A percentile compares a stretch with the other conserved stretches of the same genome.
Conservation (phyloP, 2,113 vertebrate species). For the Gadus macrocephalus region DNA sequence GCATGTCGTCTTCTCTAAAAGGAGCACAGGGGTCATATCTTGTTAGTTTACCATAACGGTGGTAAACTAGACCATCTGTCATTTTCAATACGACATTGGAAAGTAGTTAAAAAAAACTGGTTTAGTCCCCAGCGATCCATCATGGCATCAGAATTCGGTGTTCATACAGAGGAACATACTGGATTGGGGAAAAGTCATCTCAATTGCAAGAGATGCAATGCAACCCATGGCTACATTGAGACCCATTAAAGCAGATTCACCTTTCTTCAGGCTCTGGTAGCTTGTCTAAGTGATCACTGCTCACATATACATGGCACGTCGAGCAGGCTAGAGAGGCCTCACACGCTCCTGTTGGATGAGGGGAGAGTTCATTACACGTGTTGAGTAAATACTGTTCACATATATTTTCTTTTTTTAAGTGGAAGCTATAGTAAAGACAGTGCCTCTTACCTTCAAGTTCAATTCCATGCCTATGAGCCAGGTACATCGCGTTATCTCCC, state of each 20-base stretch:
- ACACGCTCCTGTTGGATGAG: conserved; percentile 74
- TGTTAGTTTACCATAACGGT: too few relatives aligned
- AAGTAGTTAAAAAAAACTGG: too few relatives aligned
- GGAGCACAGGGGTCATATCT: neutral
- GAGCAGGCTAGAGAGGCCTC: conserved; percentile 90
- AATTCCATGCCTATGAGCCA: conserved; percentile 84
- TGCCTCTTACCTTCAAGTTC: conserved; percentile 82
- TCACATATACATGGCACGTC: conserved; percentile 89
- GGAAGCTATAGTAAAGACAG: neutral
- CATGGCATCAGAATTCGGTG: too few relatives aligned
- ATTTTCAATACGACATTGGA: too few relatives aligned
- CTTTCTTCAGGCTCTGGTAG: conserved; percentile 81
- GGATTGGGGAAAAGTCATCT: too few relatives aligned
- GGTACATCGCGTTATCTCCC: conserved; percentile 81
- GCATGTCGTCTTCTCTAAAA: conserved; percentile 88
- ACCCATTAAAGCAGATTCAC: conserved; percentile 51
- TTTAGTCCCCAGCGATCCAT: too few relatives aligned
- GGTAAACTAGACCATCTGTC: too few relatives aligned
- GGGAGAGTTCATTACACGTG: neutral
- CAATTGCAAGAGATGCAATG: too few relatives aligned
- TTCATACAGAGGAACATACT: too few relatives aligned
- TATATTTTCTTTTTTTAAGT: neutral
- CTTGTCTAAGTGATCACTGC: conserved; percentile 64
- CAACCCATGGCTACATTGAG: too few relatives aligned
- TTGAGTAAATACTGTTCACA: neutral